phyloP scores from a whole-genome alignment of 2,888 invertebrate genomes.

The Eulithis prunata region DNA sequence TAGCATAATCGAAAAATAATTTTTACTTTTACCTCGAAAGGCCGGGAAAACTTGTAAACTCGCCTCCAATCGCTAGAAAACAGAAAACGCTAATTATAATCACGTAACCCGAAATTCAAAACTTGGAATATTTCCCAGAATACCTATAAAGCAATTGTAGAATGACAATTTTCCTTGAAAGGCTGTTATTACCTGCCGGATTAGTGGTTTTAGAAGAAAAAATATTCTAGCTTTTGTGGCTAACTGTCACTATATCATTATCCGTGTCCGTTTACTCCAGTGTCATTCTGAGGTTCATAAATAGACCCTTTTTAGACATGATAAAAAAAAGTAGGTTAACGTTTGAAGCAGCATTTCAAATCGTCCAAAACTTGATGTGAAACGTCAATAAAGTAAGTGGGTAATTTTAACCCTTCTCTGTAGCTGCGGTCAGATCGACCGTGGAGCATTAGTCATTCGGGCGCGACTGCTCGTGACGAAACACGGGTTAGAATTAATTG shows the following conservation, averaged over 20 bases:
- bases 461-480: constrained; percentile 34
- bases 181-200: too few species aligned
- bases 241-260: too few species aligned
- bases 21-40: not conserved
- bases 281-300: too few species aligned
- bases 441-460: constrained; percentile 33
- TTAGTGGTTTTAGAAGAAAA: too few species aligned
- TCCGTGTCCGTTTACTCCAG: too few species aligned
- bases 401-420: constrained; percentile 39
- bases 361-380: not conserved
- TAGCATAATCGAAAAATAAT: constrained; percentile 8
- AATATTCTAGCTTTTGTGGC: too few species aligned
- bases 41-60: not conserved
- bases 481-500: constrained; percentile 34
- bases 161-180: too few species aligned
- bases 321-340: not conserved
- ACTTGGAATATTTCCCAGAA: too few species aligned
- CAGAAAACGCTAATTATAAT: too few species aligned
- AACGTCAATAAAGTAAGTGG: constrained; percentile 31
- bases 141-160: too few species aligned
- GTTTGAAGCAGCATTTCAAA: constrained; percentile 1
- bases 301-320: too few species aligned
- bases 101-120: too few species aligned
- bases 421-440: constrained; percentile 27
- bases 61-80: not conserved